Evolutionary conservation across 2,113 vertebrate species (phyloP).

Genomic region (Ochotona curzoniae): DNA sequence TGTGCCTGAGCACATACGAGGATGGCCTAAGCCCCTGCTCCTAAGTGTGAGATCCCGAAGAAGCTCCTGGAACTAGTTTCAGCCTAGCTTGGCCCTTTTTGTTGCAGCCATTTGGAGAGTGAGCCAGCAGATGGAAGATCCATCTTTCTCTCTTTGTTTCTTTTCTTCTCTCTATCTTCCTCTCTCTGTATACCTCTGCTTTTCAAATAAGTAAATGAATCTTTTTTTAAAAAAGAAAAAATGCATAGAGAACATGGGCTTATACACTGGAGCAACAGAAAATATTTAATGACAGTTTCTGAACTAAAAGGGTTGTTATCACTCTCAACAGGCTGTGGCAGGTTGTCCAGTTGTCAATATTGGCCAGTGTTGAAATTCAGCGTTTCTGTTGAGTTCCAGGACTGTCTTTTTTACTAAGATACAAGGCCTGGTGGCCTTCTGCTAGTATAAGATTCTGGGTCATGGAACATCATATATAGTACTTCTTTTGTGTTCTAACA

Average conservation of each 20-base stretch:
- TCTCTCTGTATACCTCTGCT: too few relatives aligned
- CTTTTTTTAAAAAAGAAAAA: too few relatives aligned
- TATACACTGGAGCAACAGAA: neutral
- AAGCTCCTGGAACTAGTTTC: too few relatives aligned
- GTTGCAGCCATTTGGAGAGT: too few relatives aligned
- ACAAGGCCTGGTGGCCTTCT: neutral
- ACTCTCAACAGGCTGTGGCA: neutral
- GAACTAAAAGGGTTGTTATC: neutral
- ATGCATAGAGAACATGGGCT: neutral
- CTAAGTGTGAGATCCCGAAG: too few relatives aligned
- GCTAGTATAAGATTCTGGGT: neutral
- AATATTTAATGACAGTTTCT: neutral
- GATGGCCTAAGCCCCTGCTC: too few relatives aligned
- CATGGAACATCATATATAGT: neutral
- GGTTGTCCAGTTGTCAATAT: neutral
- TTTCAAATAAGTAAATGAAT: too few relatives aligned
- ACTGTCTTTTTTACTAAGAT: neutral
- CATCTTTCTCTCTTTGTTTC: too few relatives aligned
- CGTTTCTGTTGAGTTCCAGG: constrained; percentile 2
- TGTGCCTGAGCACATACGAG: too few relatives aligned
- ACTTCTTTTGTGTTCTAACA: neutral
- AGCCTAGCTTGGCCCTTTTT: too few relatives aligned
- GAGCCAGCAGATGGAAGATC: too few relatives aligned
- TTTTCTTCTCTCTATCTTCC: too few relatives aligned
- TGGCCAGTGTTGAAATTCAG: neutral